These are phyloP conservation scores for Lepas anatifera DNA, from an alignment of 2,888 invertebrate species.

Conservation along the genomic window DNA sequence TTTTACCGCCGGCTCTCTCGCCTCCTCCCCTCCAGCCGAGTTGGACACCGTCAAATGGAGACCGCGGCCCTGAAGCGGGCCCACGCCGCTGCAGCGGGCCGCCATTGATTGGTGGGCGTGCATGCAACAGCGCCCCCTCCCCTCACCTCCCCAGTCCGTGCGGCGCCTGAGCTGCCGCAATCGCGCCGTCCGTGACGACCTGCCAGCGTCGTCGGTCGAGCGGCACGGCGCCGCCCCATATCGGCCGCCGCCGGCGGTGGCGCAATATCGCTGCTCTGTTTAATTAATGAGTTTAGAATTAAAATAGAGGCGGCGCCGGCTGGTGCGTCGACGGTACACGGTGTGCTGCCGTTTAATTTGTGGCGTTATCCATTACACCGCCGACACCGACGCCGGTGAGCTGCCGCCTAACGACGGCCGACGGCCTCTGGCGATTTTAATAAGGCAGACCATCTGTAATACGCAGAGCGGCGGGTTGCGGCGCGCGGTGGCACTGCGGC, in stretches of 20 bases:
- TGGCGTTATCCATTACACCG: neutral
- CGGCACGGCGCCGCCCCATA: too few species aligned
- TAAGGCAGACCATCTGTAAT: neutral
- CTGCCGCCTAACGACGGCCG: neutral
- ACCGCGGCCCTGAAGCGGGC: too few species aligned
- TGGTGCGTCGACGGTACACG: neutral
- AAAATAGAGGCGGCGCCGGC: neutral
- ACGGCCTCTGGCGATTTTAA: neutral
- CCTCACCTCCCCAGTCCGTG: neutral
- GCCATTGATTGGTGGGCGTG: neutral
- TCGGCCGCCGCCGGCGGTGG: neutral
- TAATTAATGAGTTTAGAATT: constrained; percentile 3
- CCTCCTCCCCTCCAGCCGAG: too few species aligned
- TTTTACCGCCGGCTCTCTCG: too few species aligned
- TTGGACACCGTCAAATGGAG: too few species aligned
- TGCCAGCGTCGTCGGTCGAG: too few species aligned
- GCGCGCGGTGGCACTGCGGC: neutral
- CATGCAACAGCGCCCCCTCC: neutral
- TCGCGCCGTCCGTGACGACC: neutral
- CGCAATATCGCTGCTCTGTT: neutral
- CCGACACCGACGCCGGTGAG: neutral
- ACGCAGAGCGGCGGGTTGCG: too few species aligned
- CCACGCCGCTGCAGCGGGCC: too few species aligned
- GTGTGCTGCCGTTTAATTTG: neutral
- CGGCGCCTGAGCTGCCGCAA: neutral